Evolutionary conservation across 2,113 vertebrate species (phyloP), one percentile per base, ranked within the genome.

Genomic region (Rhabdornis inornatus): DNA sequence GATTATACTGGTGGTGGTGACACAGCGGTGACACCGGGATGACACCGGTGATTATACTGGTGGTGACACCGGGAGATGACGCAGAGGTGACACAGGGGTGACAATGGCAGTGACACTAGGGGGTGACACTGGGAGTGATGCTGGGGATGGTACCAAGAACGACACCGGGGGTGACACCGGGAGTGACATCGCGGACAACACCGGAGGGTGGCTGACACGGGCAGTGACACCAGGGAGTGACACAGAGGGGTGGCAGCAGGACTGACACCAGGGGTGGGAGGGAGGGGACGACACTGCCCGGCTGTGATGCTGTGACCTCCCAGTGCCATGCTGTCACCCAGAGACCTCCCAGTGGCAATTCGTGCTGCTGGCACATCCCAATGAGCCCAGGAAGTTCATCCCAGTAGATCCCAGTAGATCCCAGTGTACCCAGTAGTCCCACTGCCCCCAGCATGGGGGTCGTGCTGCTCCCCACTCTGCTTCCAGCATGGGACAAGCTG

Each of bases 231-330:
- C 37, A 21, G 68, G 4, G 16, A 17, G 23, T 63, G 68, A 44
- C 57, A 55, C 47, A 22, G 27, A 21, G 27, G 20, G 33, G 22
- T 28, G 69, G 21, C 49, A 55, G 3, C 2, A 1, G 49, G 27
- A 14, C 27, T 39, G 59, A 15, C 57, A 27, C 47, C 33, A 6
- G 8, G 31, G 33, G 21, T 37, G 49, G 17, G 8, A 10, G 40
- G 3, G 6, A 8, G 27, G 11, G 3, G 2, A 18, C 0, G 6
- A 19, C 64, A 17, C 8, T 33, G 31, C 17, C 28, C 4, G 0
- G 23, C 9, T 8, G 15, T 31, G 47, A 25, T 33, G 40, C 49
- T 0, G 22, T 47, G 50, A 69, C 64, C 44, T 56, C 30, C 21
- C 47, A 16, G 31, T 10, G 45, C 56, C 55, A 9, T 15, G 1